These are phyloP conservation scores for Circaetus cinerascens DNA, from an alignment of 2,113 vertebrate species.

Conservation along the genomic window DNA sequence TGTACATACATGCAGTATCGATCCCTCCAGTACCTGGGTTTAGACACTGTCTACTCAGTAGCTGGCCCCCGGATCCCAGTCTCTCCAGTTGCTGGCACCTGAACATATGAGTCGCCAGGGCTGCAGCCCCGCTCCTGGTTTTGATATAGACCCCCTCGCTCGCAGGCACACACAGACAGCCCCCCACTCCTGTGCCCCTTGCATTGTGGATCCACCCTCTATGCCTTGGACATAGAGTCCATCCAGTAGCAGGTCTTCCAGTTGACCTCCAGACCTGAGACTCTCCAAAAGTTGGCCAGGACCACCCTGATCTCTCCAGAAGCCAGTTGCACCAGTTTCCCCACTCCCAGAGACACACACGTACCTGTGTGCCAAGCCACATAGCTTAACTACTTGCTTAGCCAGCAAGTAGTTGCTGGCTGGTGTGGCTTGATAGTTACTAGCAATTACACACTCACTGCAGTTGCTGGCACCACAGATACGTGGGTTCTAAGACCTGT, in stretches of 20 bases:
- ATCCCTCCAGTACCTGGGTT: not conserved
- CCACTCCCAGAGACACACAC: not conserved
- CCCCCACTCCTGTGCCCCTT: not conserved
- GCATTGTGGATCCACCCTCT: not conserved
- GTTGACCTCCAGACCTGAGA: not conserved
- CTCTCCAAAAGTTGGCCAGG: not conserved
- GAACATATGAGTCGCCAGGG: not conserved
- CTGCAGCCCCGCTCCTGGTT: not conserved
- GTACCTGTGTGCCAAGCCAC: not conserved
- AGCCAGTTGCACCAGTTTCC: not conserved
- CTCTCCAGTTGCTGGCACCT: not conserved
- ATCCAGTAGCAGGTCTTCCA: not conserved
- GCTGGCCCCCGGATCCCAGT: not conserved
- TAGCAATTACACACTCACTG: not conserved
- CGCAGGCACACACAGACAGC: not conserved
- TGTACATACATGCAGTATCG: not conserved
- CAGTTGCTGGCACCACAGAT: not conserved
- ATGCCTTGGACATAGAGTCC: not conserved
- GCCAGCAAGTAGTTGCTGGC: not conserved
- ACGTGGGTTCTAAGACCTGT: not conserved
- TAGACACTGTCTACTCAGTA: not conserved
- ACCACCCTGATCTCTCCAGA: not conserved
- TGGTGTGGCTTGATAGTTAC: not conserved
- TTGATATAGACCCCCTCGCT: rapidly evolving
- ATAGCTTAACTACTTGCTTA: not conserved